These are phyloP conservation scores for Cantharis rufa DNA, from an alignment of 2,888 invertebrate species.

Conservation along the genomic window DNA sequence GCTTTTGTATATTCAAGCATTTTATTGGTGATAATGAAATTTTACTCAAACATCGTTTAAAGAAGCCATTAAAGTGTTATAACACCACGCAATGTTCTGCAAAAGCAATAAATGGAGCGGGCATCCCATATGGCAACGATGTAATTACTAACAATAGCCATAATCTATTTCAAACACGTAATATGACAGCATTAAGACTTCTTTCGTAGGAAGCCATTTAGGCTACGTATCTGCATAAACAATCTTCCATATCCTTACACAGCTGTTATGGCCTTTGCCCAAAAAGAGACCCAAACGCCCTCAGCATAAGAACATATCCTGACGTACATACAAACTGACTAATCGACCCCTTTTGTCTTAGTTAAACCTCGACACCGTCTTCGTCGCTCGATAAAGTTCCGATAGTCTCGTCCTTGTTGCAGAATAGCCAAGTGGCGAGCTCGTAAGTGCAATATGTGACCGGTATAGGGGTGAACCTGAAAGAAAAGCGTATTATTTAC, in stretches of 20 bases:
- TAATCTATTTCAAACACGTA: constrained; percentile 58
- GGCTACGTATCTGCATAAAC: constrained; percentile 53
- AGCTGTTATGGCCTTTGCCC: constrained; percentile 48
- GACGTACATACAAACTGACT: constrained; percentile 54
- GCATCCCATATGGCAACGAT: constrained; percentile 53
- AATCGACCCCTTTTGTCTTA: constrained; percentile 53
- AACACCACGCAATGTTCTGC: constrained; percentile 48
- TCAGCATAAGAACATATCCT: constrained; percentile 39
- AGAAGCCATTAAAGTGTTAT: constrained; percentile 48
- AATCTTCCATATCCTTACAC: constrained; percentile 51
- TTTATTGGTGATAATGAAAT: constrained; percentile 28
- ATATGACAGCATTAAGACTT: constrained; percentile 57
- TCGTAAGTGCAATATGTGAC: constrained; percentile 42
- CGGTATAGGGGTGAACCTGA: constrained; percentile 2
- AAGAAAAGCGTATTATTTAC: not conserved
- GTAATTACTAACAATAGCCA: constrained; percentile 55
- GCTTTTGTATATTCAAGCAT: constrained; percentile 1
- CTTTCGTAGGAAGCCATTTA: constrained; percentile 53
- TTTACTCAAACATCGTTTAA: constrained; percentile 29
- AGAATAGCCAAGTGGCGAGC: constrained; percentile 39
- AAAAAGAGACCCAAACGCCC: constrained; percentile 43
- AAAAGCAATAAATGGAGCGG: constrained; percentile 40
- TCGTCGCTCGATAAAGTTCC: constrained; percentile 26
- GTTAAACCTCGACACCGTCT: constrained; percentile 35
- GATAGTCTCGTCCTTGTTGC: constrained; percentile 36